Conservation (phyloP, 92 coral and sea anemone genomes). For the Galaxea fascicularis region DNA sequence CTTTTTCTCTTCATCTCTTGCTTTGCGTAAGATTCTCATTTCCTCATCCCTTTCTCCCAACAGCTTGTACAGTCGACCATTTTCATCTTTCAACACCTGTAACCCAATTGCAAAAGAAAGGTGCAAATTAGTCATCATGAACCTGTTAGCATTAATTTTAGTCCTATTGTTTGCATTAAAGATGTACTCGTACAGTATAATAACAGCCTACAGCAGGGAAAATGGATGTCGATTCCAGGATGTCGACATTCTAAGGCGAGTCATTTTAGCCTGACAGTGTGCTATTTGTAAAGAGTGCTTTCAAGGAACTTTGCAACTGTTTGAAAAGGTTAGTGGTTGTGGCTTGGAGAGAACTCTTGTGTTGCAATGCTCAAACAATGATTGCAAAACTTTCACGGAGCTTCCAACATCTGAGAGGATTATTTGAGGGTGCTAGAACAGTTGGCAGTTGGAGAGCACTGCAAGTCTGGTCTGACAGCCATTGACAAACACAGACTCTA, state of each 20-base stretch:
- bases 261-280: slow-evolving; percentile 41
- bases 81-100: slow-evolving; percentile 97
- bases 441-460: slow-evolving; percentile 47
- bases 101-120: not conserved
- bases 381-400: slow-evolving; percentile 48
- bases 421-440: slow-evolving; percentile 35
- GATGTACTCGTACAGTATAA: too few relatives aligned
- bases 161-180: too few relatives aligned
- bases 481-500: slow-evolving; percentile 26
- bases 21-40: slow-evolving; percentile 88
- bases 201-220: not conserved
- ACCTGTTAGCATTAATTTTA: too few relatives aligned
- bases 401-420: slow-evolving; percentile 64
- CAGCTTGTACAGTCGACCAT: slow-evolving; percentile 94
- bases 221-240: slow-evolving; percentile 58
- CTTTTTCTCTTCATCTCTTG: slow-evolving; percentile 83
- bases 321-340: too few relatives aligned
- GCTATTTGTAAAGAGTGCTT: slow-evolving; percentile 53
- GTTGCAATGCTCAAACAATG: slow-evolving; percentile 47
- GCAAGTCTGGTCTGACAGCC: slow-evolving; percentile 45
- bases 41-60: slow-evolving; percentile 97
- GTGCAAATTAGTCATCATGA: too few relatives aligned
- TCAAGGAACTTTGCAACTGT: slow-evolving; percentile 45
- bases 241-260: slow-evolving; percentile 40
- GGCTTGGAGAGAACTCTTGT: slow-evolving; percentile 7